A percentile compares a stretch with the other conserved stretches of the same genome.
Evolutionary conservation across 2,888 invertebrate species (phyloP).

Genomic region (Hemicrepidius hirtus): DNA sequence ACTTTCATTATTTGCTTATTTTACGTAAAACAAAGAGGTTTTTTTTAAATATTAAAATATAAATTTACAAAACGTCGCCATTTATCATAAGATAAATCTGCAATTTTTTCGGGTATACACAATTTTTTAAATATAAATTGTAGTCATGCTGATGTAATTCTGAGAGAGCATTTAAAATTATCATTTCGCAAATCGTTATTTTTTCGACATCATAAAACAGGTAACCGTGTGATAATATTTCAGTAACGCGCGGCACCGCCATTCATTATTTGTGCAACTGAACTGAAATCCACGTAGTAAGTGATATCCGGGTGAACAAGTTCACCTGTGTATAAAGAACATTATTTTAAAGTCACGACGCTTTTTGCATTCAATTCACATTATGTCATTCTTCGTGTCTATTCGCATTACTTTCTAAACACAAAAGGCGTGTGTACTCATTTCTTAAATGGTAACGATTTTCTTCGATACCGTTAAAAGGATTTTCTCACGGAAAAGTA

Average conservation of each 20-base stretch:
- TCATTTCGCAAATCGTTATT: no score
- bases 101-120: no score
- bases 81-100: no score
- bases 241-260: background rate
- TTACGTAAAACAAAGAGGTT: no score
- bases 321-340: conserved; percentile 37
- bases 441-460: conserved; percentile 19
- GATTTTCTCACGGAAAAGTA: no score
- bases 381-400: conserved; percentile 28
- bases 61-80: no score
- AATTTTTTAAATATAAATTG: no score
- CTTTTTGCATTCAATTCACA: conserved; percentile 31
- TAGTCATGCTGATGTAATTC: no score
- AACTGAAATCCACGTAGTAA: conserved; percentile 31
- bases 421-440: conserved; percentile 10
- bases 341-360: conserved; percentile 36
- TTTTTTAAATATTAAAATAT: no score
- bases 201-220: no score
- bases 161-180: no score
- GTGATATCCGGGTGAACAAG: conserved; percentile 35
- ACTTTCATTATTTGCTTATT: no score
- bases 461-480: background rate
- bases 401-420: conserved; percentile 33
- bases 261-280: conserved; percentile 8
- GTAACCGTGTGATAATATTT: conserved; percentile 20